Evolutionary conservation across 2,113 vertebrate genomes (phyloP).

Genomic region (Spea multiplicata): DNA sequence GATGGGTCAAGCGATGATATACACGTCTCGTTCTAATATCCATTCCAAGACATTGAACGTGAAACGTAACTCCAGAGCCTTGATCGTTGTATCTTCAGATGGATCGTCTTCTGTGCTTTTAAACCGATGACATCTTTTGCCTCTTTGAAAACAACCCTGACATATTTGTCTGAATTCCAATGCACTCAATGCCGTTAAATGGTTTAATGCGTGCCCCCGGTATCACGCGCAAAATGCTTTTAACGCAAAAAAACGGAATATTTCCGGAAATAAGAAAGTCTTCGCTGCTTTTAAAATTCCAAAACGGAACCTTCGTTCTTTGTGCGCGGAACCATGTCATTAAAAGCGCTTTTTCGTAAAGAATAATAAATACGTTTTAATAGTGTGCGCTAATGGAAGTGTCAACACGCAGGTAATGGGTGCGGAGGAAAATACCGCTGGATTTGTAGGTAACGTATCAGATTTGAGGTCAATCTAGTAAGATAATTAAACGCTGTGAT

Average conservation of each 20-base stretch:
- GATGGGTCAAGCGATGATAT: background rate
- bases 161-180: background rate
- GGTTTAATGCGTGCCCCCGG: constrained; percentile 17
- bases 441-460: constrained; percentile 12
- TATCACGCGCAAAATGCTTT: constrained; percentile 14
- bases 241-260: constrained; percentile 9
- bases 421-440: constrained; percentile 1
- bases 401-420: background rate
- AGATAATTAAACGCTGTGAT: constrained; percentile 7
- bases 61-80: constrained; percentile 8
- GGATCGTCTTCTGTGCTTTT: constrained; percentile 1
- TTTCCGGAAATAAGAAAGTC: constrained; percentile 2
- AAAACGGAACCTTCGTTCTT: constrained; percentile 18
- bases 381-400: constrained; percentile 33
- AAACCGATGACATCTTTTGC: constrained; percentile 11
- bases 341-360: background rate
- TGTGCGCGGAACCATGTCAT: background rate
- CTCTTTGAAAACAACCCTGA: constrained; percentile 18
- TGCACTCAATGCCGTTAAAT: constrained; percentile 21
- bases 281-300: constrained; percentile 37
- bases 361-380: constrained; percentile 36
- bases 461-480: constrained; percentile 6
- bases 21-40: constrained; percentile 12
- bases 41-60: constrained; percentile 1
- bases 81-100: constrained; percentile 17